phyloP scores from a whole-genome alignment of 2,888 invertebrate genomes.

The Caenorhabditis plicata region DNA sequence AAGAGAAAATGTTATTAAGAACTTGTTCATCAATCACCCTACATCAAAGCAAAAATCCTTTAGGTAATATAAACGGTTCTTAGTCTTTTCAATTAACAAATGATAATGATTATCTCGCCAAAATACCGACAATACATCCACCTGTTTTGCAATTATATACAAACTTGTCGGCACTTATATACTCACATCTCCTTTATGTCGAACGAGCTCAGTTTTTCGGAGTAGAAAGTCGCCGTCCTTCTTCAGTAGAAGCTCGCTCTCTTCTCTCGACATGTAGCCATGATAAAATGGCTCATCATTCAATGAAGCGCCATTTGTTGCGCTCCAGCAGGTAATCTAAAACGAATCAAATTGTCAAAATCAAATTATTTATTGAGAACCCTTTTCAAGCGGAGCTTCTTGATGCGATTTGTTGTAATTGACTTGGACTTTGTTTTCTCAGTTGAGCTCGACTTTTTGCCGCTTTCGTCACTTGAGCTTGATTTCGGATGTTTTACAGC shows the following conservation, averaged over 20 bases:
- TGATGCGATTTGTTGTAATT: too few species aligned
- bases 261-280: conserved; percentile 47
- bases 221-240: conserved; percentile 40
- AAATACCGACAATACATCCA: conserved; percentile 29
- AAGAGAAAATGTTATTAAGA: neutral
- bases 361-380: conserved; percentile 1
- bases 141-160: conserved; percentile 15
- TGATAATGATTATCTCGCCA: conserved; percentile 29
- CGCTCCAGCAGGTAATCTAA: conserved; percentile 29
- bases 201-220: conserved; percentile 22
- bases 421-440: too few species aligned
- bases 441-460: too few species aligned
- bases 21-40: neutral
- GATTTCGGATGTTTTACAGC: too few species aligned
- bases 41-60: conserved; percentile 46
- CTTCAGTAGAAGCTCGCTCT: conserved; percentile 28
- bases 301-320: conserved; percentile 21
- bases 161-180: too few species aligned
- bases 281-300: conserved; percentile 52
- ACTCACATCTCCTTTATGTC: conserved; percentile 1
- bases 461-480: too few species aligned
- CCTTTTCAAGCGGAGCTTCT: too few species aligned
- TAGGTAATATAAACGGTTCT: conserved; percentile 31
- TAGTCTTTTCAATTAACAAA: conserved; percentile 36
- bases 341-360: conserved; percentile 2